A percentile compares a stretch with the other conserved stretches of the same genome.
Evolutionary conservation across 1,140 invertebrate species (phyloP).

Genomic region (Leptonema lineaticorne): DNA sequence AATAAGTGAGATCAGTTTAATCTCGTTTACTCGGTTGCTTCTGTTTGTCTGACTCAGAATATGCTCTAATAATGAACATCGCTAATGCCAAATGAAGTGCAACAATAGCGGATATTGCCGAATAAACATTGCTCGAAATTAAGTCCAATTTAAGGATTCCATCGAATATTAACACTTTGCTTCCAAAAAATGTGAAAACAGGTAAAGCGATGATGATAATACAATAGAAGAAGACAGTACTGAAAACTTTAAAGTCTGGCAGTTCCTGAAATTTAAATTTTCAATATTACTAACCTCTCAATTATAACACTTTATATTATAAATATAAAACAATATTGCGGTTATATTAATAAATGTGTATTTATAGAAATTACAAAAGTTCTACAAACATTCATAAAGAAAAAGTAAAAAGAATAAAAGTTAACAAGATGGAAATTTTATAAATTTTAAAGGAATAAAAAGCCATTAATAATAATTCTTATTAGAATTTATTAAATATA

Average conservation of each 20-base stretch:
- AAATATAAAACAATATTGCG: too few relatives aligned
- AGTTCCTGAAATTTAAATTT: constrained; percentile 54
- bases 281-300: too few relatives aligned
- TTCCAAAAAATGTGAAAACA: constrained; percentile 61
- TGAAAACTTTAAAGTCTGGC: constrained; percentile 62
- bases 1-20: constrained; percentile 41
- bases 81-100: constrained; percentile 72
- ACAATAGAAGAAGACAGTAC: constrained; percentile 64
- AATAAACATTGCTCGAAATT: constrained; percentile 70
- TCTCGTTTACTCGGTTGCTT: constrained; percentile 49
- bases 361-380: too few relatives aligned
- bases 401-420: too few relatives aligned
- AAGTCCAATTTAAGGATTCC: constrained; percentile 57
- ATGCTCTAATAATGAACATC: constrained; percentile 75
- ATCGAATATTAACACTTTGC: constrained; percentile 62
- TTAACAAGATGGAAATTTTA: too few relatives aligned
- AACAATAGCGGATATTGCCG: constrained; percentile 69
- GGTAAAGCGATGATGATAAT: constrained; percentile 64
- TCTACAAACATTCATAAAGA: too few relatives aligned
- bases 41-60: constrained; percentile 57
- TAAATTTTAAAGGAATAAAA: too few relatives aligned
- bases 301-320: neutral
- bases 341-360: too few relatives aligned
- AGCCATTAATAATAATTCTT: too few relatives aligned
- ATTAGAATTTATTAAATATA: too few relatives aligned